A percentile compares a stretch with the other conserved stretches of the same genome.
Evolutionary conservation across 2,113 vertebrate genomes (phyloP).

Genomic region (Oreocharis arfaki): DNA sequence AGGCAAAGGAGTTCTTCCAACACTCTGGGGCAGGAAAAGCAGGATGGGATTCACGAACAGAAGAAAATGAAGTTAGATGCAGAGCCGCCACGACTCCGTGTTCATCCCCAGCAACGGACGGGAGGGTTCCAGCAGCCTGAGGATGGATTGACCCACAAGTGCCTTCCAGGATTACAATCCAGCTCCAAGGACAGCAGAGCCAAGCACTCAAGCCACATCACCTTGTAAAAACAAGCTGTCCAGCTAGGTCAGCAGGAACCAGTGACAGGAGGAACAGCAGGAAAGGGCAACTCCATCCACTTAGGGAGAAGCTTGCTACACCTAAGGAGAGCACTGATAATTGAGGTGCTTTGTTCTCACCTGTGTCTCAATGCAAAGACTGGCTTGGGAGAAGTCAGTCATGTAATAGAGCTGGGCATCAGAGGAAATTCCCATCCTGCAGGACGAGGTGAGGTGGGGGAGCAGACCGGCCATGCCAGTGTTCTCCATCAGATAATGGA

Average conservation of each 20-base stretch:
- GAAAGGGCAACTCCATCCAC: background rate
- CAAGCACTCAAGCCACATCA: background rate
- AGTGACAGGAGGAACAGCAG: background rate
- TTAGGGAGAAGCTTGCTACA: background rate
- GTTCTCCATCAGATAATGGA: background rate
- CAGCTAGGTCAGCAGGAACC: background rate
- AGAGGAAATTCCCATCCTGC: background rate
- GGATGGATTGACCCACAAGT: background rate
- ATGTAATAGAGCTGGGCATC: background rate
- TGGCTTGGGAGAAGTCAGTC: background rate
- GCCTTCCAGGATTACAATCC: background rate
- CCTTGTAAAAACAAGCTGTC: background rate
- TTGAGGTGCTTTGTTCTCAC: background rate
- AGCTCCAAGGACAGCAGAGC: background rate
- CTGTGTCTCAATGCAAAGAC: background rate
- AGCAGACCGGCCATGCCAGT: background rate
- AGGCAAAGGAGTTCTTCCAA: slow-evolving; percentile 15
- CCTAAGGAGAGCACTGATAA: background rate
- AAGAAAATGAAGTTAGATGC: background rate
- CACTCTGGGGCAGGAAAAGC: background rate
- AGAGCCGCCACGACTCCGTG: fast-evolving
- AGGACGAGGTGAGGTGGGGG: background rate
- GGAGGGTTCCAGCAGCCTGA: background rate
- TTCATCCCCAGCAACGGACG: background rate
- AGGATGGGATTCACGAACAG: background rate